A percentile compares a stretch with the other conserved stretches of the same genome.
These are phyloP conservation scores for Pantherophis guttatus DNA, from an alignment of 2,113 vertebrate genomes.

Conservation along the genomic window DNA sequence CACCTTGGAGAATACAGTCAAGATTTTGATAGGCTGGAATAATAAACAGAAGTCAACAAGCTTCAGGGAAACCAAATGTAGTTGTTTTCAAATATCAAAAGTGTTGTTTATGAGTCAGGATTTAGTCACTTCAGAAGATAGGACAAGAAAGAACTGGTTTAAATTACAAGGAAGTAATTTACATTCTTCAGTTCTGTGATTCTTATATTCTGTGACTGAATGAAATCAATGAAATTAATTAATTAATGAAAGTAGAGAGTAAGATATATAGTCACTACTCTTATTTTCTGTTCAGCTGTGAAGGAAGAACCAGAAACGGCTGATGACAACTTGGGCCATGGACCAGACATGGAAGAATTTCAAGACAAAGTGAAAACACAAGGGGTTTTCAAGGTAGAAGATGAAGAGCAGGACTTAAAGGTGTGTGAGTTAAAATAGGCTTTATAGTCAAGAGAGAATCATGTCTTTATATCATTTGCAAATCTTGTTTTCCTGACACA, in stretches of 20 bases:
- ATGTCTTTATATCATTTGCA: neutral
- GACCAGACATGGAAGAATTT: slow-evolving; percentile 72
- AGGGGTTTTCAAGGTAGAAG: slow-evolving; percentile 72
- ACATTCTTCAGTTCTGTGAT: neutral
- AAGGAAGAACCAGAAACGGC: slow-evolving; percentile 69
- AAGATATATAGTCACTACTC: neutral
- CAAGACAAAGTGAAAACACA: slow-evolving; percentile 76
- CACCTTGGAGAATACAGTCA: neutral
- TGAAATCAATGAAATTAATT: neutral
- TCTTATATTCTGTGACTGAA: neutral
- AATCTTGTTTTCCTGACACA: neutral
- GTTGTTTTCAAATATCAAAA: neutral
- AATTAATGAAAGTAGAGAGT: neutral
- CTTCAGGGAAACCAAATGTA: neutral
- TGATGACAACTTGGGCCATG: slow-evolving; percentile 74
- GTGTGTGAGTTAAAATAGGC: slow-evolving; percentile 54
- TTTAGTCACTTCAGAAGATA: neutral
- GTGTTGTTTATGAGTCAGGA: neutral
- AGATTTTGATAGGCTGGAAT: neutral
- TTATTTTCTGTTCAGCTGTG: slow-evolving; percentile 4
- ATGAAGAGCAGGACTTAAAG: slow-evolving; percentile 87
- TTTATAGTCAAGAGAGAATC: neutral
- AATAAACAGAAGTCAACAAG: neutral
- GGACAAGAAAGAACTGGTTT: neutral
- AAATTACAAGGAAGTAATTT: neutral